A percentile compares a stretch with the other conserved stretches of the same genome.
These are phyloP conservation scores for Salarias fasciatus DNA, from an alignment of 2,797 vertebrate genomes.

Conservation along the genomic window DNA sequence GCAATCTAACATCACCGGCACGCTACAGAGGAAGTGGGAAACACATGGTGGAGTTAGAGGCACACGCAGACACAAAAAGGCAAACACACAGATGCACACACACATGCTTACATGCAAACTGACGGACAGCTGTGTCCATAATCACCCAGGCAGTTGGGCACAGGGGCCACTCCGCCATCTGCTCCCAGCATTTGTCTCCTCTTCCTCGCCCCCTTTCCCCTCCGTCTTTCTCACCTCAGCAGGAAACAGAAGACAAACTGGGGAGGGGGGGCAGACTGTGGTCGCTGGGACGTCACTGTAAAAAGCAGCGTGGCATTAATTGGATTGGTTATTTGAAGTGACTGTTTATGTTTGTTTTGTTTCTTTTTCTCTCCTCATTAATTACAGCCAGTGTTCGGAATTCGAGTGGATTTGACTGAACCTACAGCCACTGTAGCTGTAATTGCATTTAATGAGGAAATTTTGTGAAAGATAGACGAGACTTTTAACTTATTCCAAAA, in stretches of 20 bases:
- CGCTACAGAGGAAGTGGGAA: conserved; percentile 34
- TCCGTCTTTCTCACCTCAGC: conserved; percentile 29
- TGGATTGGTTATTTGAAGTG: conserved; percentile 31
- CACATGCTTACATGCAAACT: conserved; percentile 51
- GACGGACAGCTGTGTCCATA: conserved; percentile 83
- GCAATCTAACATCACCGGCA: conserved; percentile 20
- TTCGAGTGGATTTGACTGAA: conserved; percentile 37
- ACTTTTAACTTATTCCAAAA: conserved; percentile 11
- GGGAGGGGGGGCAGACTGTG: conserved; percentile 34
- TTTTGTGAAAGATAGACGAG: conserved; percentile 33
- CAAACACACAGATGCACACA: conserved; percentile 28
- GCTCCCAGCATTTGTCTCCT: conserved; percentile 41
- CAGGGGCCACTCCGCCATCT: conserved; percentile 77
- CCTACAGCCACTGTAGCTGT: conserved; percentile 20
- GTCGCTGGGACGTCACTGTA: conserved; percentile 40
- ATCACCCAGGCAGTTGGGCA: conserved; percentile 73
- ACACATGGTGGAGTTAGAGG: conserved; percentile 22
- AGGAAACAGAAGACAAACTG: conserved; percentile 48
- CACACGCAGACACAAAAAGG: conserved; percentile 23
- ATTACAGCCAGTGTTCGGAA: conserved; percentile 17
- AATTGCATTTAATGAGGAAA: conserved; percentile 1
- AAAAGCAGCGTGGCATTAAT: conserved; percentile 58
- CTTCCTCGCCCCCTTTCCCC: too few species aligned
- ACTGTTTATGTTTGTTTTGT: conserved; percentile 31
- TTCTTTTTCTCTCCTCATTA: conserved; percentile 13